A percentile compares a stretch with the other conserved stretches of the same genome.
phyloP scores from a whole-genome alignment of 2,888 invertebrate genomes.

The Macaria liturata region DNA sequence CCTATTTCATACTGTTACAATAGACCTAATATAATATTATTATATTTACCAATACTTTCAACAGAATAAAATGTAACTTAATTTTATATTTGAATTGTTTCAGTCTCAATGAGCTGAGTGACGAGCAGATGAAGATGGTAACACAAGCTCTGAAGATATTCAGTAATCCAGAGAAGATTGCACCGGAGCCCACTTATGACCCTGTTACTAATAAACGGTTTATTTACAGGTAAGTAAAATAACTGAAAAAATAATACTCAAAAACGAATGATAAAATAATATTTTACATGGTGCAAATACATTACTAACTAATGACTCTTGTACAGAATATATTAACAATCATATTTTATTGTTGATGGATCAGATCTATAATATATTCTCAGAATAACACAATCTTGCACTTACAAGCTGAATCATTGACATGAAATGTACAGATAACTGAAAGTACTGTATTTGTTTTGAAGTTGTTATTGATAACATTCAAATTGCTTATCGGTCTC shows the following conservation, averaged over 20 bases:
- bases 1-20: too few relatives aligned
- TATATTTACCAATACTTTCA: too few relatives aligned
- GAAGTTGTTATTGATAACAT: constrained; percentile 7
- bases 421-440: too few relatives aligned
- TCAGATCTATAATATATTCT: too few relatives aligned
- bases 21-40: too few relatives aligned
- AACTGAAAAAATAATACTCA: background rate
- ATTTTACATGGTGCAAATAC: too few relatives aligned
- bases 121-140: constrained; percentile 72
- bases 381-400: too few relatives aligned
- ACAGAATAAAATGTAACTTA: background rate
- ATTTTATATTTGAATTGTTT: constrained; percentile 28
- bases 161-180: constrained; percentile 60
- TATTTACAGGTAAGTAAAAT: constrained; percentile 67
- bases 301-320: too few relatives aligned
- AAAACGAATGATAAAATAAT: too few relatives aligned
- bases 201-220: constrained; percentile 69
- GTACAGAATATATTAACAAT: too few relatives aligned
- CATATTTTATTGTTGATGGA: too few relatives aligned
- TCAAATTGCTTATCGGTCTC: constrained; percentile 1
- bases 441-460: constrained; percentile 3
- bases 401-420: too few relatives aligned
- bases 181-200: constrained; percentile 67
- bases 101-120: constrained; percentile 69
- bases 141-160: constrained; percentile 72